These are phyloP conservation scores for Chunga burmeisteri DNA, from an alignment of 2,113 vertebrate species.

Conservation along the genomic window DNA sequence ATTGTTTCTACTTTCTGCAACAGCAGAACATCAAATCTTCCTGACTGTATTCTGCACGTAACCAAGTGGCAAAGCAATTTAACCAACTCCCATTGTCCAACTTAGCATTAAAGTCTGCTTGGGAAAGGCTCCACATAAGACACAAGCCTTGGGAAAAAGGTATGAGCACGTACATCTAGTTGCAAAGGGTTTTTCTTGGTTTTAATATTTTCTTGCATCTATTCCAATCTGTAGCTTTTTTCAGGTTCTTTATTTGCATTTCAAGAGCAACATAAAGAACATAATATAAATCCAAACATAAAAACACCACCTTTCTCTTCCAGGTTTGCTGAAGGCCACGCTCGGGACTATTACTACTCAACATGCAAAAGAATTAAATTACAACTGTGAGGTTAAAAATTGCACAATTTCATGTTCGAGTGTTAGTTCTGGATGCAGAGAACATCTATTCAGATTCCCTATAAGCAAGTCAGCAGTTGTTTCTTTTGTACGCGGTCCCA, in stretches of 20 bases:
- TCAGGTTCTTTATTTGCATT: constrained; percentile 10
- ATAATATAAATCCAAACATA: not conserved
- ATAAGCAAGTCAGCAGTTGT: constrained; percentile 49
- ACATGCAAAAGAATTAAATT: not conserved
- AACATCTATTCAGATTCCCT: not conserved
- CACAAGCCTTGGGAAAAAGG: not conserved
- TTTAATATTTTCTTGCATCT: not conserved
- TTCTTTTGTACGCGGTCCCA: constrained; percentile 24
- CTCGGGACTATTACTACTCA: not conserved
- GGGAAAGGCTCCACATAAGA: not conserved
- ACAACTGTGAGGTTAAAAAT: constrained; percentile 10
- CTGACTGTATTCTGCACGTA: not conserved
- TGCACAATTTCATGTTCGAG: not conserved
- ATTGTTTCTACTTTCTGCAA: not conserved
- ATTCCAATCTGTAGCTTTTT: not conserved
- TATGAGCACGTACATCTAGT: not conserved
- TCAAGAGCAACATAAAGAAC: not conserved
- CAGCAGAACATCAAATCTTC: not conserved
- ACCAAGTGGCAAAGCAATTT: not conserved
- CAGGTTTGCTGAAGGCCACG: not conserved
- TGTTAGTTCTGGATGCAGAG: constrained; percentile 38
- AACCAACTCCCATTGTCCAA: not conserved
- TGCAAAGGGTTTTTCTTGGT: not conserved
- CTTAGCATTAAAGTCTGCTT: not conserved
- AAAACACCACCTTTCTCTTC: not conserved